Base-by-base conservation (phyloP, 2,113 vertebrate genomes). In the Corythoichthys intestinalis region DNA sequence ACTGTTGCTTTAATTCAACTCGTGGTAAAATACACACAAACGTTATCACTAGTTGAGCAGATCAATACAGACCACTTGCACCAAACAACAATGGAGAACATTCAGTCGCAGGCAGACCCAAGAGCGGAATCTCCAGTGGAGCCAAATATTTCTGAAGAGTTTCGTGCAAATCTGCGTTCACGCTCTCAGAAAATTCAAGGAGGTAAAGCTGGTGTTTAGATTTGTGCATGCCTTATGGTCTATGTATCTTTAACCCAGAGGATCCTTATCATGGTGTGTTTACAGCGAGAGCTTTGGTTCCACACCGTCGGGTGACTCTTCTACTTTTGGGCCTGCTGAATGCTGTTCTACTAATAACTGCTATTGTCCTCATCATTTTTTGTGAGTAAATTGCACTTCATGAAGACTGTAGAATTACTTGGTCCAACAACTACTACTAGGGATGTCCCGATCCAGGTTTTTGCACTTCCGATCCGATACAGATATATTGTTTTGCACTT, bases 301-400 rank as follows among this genome's bases (percentile, higher is more conserved):
- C 71, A 76, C 69, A 49, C 46, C 3, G 84, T 47, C 78, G 72
- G 53, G 38, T 79, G 75, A 69, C 86, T 52, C 41, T 81, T 13
- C 65, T 83, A 67, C 56, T 71, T 35, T 81, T 92, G 70, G 70
- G 78, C 3, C 60, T 87, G 63, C 71, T 91, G 4, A 79, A 88
- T 35, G 80, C 44, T 57, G 66, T 68, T 17, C 76, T 92, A 41
- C 66, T 92, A 20, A 58, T 84, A 44, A 28, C 69, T 67, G 82
- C 88, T 64, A 71, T 78, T 20, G 86, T 85, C 64, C 64, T 67
- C 37, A 78, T 80, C 72, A 72, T 89, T 70, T 85, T 71, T 59
- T 91, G 90, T 87, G 48, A 87, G 85, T 84, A 71, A 62, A 68
- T 10, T 12, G 9, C 53, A 28, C n/a, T 28, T 20, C 6, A n/a